Base-by-base conservation (phyloP, 1,140 invertebrate species). In the Rhizoglyphus robini region DNA sequence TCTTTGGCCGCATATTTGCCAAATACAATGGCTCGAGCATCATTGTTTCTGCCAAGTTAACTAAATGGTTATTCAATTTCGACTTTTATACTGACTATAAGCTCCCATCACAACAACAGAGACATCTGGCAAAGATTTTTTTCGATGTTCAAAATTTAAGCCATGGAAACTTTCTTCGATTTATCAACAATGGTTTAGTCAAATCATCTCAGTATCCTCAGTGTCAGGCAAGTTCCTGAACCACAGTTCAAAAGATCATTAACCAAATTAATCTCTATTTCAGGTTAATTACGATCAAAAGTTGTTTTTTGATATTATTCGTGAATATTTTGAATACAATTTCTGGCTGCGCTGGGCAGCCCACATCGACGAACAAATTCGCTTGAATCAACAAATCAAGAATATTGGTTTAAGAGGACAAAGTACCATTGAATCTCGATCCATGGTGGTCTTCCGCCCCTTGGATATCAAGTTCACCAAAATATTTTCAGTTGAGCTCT, bases 41-140 rank as follows among this genome's bases (percentile, higher is more conserved):
- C 15, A 34, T 11, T 38, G 32, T 30, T 38, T n/a, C 18, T 27
- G 63, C 30, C 25, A 13, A 60, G 20, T 23, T 15, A n/a, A 54
- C 20, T 32, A 20, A 34, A 5, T 2, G 49, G 1, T 20, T 31
- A n/a, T 5, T 46, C 4, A 64, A 36, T n/a, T 27, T 47, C 18
- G 64, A 65, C 25, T n/a, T 65, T 27, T n/a, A 13, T 20, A 62
- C 31, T 49, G 64, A 65, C n/a, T 65, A 65, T 41, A 31, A 62
- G 34, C 5, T 31, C 1, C 54, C 15, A 29, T 20, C 25, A 3
- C 18, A 31, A 20, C 3, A 27, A 1, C 8, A 29, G 5, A 18
- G 13, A 20, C 27, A 65, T 36, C 36, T 31, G 1, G 57, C 46
- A 11, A 25, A 34, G 25, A 13, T 65, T 49, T 11, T 27, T 4